Base-by-base conservation (phyloP, 2,797 vertebrate species). In the Florisuga fusca region DNA sequence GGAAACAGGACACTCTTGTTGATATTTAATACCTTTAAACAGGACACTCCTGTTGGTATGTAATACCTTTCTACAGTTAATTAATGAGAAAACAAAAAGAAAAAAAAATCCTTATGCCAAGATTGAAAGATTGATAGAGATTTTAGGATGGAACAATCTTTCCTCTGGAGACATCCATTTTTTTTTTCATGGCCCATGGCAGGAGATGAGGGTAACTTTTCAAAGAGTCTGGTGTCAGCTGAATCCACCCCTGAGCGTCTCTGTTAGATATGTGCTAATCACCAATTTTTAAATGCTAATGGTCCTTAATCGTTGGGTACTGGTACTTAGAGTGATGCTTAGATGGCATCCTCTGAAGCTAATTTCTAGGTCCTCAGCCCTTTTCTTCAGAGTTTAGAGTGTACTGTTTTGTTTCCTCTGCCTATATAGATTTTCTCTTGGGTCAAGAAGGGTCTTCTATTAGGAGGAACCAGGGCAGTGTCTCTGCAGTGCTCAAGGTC, bases 211-310 rank as follows among this genome's bases (percentile, higher is more conserved):
- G 5, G 15, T 7, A 46, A 29, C n/a, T 46, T 57, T 79, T 55
- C 25, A 31, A 38, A 36, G 22, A 85, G 7, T 34, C 5, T 80
- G 4, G 2, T 25, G 3, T 21, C 12, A 61, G 29, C 11, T 57
- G 27, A 81, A 41, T 4, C 4, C 9, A 46, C 3, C 1, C 5
- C 15, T 50, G 38, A 18, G 29, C 21, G 2, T 7, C 33, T 77
- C 45, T 8, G 29, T 71, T 71, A 77, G 4, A 12, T 22, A 34
- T 2, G 7, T 29, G 7, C 11, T 55, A 55, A 59, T 61, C 20
- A 0, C 0, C 0, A 34, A 4, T 2, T 50, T 91, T 71, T 57
- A 45, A 53, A 50, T 3, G 6, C 6, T 57, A 12, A 15, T 31
- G 26, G 2, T 4, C 15, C 7, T 31, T 61, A 34, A 48, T 7